Evolutionary conservation across 2,797 vertebrate species (phyloP).

Genomic region (Cyclura pinguis): DNA sequence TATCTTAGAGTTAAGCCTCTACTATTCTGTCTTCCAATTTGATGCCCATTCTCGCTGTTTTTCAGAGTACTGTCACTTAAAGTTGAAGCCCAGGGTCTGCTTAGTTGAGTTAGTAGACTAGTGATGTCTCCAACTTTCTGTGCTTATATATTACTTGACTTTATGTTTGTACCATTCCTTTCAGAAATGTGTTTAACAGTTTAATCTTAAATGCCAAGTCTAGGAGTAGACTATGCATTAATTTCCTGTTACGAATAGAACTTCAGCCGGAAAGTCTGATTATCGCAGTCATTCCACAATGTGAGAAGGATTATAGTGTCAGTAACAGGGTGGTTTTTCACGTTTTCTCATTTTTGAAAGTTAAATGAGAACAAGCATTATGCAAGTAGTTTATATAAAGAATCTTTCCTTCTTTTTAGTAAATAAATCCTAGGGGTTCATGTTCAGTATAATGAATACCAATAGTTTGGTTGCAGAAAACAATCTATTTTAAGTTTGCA

Average conservation of each 20-base stretch:
- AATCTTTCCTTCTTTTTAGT: slow-evolving; percentile 41
- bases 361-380: slow-evolving; percentile 51
- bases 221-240: background rate
- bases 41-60: background rate
- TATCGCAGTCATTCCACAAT: background rate
- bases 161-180: background rate
- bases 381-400: slow-evolving; percentile 33
- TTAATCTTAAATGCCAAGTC: background rate
- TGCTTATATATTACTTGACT: background rate
- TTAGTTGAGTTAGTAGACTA: background rate
- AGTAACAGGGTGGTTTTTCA: slow-evolving; percentile 11
- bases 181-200: slow-evolving; percentile 26
- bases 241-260: slow-evolving; percentile 9
- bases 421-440: background rate
- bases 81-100: background rate
- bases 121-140: background rate
- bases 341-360: slow-evolving; percentile 45
- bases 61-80: background rate
- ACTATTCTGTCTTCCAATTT: slow-evolving; percentile 31
- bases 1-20: slow-evolving; percentile 37
- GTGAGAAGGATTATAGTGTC: background rate
- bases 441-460: slow-evolving; percentile 13
- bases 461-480: slow-evolving; percentile 33
- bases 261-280: slow-evolving; percentile 14
- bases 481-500: background rate